A percentile compares a stretch with the other conserved stretches of the same genome.
phyloP scores from a whole-genome alignment of 1,140 invertebrate species.

The Drosophila gunungcola region DNA sequence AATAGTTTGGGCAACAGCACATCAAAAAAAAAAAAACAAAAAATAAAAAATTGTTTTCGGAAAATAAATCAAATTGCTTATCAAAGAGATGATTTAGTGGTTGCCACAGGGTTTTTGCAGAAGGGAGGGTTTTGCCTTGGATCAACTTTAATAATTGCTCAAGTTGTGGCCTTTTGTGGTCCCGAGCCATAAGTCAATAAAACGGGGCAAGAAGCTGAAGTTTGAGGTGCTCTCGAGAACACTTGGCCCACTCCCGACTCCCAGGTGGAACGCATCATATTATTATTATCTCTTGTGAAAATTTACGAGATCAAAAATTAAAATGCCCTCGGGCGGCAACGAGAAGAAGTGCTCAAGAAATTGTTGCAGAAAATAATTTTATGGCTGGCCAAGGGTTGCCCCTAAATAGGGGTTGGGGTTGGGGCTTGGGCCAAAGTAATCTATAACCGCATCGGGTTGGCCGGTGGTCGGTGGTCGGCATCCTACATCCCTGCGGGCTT shows the following conservation, averaged over 20 bases:
- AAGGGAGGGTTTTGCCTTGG: slow-evolving; percentile 9
- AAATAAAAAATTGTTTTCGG: slow-evolving; percentile 68
- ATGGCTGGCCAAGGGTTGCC: slow-evolving; percentile 73
- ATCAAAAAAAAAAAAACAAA: too few species aligned
- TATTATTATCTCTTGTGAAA: slow-evolving; percentile 80
- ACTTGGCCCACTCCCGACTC: slow-evolving; percentile 4
- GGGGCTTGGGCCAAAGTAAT: slow-evolving; percentile 57
- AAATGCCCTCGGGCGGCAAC: slow-evolving; percentile 65
- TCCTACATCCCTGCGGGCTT: slow-evolving; percentile 72
- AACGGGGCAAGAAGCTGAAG: slow-evolving; percentile 20
- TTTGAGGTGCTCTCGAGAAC: slow-evolving; percentile 10
- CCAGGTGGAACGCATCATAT: slow-evolving; percentile 76
- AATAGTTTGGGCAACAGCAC: slow-evolving; percentile 54
- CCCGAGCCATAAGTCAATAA: slow-evolving; percentile 76
- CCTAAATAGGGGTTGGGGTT: slow-evolving; percentile 40
- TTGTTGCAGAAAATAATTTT: slow-evolving; percentile 81
- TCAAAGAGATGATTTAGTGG: slow-evolving; percentile 82
- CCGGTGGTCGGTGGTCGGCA: neutral
- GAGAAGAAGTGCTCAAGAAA: slow-evolving; percentile 64
- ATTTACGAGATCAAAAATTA: slow-evolving; percentile 84
- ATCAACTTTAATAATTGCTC: slow-evolving; percentile 79
- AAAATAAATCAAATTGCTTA: slow-evolving; percentile 83
- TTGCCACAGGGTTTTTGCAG: slow-evolving; percentile 27
- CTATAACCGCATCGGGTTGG: slow-evolving; percentile 67
- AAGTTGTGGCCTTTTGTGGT: slow-evolving; percentile 78